Evolutionary conservation across 2,888 invertebrate genomes (phyloP).

Genomic region (Lithophane ornitopus): DNA sequence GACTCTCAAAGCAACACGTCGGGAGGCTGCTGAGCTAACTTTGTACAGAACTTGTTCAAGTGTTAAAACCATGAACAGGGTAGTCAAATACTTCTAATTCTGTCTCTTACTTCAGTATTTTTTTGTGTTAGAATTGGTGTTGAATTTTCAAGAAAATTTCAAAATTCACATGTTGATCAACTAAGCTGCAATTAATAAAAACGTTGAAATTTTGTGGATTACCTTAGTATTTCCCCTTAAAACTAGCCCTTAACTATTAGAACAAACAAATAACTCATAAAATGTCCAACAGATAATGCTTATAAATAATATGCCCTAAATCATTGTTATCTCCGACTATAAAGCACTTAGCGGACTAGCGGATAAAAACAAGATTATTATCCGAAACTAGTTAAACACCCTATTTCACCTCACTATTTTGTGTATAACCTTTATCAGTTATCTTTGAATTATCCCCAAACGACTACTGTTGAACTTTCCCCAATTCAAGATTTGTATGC

Average conservation of each 20-base stretch:
- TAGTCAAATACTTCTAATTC: slow-evolving; percentile 43
- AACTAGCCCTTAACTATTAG: background rate
- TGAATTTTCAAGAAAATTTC: background rate
- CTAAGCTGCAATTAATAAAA: background rate
- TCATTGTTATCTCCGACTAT: slow-evolving; percentile 56
- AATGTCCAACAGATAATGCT: slow-evolving; percentile 44
- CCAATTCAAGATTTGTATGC: background rate
- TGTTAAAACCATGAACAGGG: slow-evolving; percentile 29
- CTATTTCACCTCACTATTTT: slow-evolving; percentile 29
- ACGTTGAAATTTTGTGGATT: no score
- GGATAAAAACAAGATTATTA: slow-evolving; percentile 52
- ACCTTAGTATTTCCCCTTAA: background rate
- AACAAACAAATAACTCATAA: slow-evolving; percentile 54
- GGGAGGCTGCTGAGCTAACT: slow-evolving; percentile 60
- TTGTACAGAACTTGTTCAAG: slow-evolving; percentile 70
- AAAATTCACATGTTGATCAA: background rate
- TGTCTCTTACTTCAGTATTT: slow-evolving; percentile 41
- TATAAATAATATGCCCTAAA: slow-evolving; percentile 56
- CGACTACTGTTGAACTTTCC: background rate
- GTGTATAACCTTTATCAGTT: background rate
- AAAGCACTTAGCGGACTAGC: slow-evolving; percentile 51
- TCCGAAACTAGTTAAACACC: slow-evolving; percentile 27
- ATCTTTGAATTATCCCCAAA: background rate
- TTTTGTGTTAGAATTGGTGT: background rate
- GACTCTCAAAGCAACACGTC: slow-evolving; percentile 70